phyloP scores from a whole-genome alignment of 2,797 vertebrate species.

The Sus cebifrons region DNA sequence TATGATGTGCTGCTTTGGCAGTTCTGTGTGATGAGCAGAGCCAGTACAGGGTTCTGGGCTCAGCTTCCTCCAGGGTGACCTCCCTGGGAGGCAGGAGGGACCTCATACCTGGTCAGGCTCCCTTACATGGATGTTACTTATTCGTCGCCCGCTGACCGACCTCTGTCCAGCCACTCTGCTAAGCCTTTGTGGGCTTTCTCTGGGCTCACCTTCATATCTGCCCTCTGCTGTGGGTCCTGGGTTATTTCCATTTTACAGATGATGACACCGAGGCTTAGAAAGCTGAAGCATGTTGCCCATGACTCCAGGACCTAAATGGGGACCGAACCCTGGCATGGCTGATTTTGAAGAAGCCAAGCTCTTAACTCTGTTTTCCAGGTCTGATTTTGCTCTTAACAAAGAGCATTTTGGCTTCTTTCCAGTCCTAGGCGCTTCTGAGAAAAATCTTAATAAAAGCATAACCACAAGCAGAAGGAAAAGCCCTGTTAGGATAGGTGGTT shows the following conservation, averaged over 20 bases:
- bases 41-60: not conserved
- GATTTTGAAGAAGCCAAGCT: not conserved
- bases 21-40: not conserved
- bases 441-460: conserved; percentile 25
- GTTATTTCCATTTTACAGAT: not conserved
- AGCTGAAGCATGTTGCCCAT: not conserved
- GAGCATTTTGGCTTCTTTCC: not conserved
- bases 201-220: not conserved
- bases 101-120: not conserved
- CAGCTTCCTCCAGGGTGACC: not conserved
- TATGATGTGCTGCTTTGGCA: not conserved
- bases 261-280: not conserved
- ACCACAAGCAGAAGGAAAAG: not conserved
- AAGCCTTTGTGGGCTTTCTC: not conserved
- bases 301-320: not conserved
- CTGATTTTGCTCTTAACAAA: not conserved
- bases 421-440: conserved; percentile 30
- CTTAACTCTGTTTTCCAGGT: not conserved
- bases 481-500: not conserved
- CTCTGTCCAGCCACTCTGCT: not conserved
- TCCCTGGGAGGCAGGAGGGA: not conserved
- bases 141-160: not conserved
- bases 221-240: not conserved
- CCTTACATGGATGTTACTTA: not conserved
- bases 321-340: not conserved